Conservation (phyloP, 1,140 invertebrate genomes). For the Maniola jurtina region DNA sequence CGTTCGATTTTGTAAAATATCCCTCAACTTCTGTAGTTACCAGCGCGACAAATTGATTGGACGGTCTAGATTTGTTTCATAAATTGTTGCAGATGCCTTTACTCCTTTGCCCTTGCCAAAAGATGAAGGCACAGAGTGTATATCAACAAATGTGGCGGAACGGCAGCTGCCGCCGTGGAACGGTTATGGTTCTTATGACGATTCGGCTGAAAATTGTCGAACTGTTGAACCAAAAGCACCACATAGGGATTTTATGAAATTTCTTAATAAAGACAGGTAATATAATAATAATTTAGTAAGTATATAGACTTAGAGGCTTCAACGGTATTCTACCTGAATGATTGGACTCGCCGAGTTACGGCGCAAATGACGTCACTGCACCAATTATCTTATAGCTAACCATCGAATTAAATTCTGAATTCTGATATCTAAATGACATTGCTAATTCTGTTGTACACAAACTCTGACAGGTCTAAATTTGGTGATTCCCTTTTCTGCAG, state of each 20-base stretch:
- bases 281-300: no score
- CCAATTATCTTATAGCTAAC: no score
- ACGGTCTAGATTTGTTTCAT: no score
- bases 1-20: no score
- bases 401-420: no score
- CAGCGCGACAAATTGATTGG: background rate
- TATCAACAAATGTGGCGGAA: conserved; percentile 60
- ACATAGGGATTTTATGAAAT: conserved; percentile 88
- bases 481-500: no score
- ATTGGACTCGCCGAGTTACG: no score
- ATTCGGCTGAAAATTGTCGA: conserved; percentile 91
- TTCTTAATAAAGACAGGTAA: conserved; percentile 88
- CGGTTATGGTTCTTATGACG: conserved; percentile 91
- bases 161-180: conserved; percentile 90
- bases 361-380: no score
- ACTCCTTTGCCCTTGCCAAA: conserved; percentile 76
- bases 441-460: no score
- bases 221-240: conserved; percentile 87
- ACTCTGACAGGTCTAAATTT: no score
- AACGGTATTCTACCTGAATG: background rate
- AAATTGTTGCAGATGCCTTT: conserved; percentile 78
- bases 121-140: conserved; percentile 57
- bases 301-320: background rate
- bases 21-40: no score
- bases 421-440: no score